These are phyloP conservation scores for Caenorhabditis sp. DNA, from an alignment of 2,888 invertebrate species.

Conservation along the genomic window DNA sequence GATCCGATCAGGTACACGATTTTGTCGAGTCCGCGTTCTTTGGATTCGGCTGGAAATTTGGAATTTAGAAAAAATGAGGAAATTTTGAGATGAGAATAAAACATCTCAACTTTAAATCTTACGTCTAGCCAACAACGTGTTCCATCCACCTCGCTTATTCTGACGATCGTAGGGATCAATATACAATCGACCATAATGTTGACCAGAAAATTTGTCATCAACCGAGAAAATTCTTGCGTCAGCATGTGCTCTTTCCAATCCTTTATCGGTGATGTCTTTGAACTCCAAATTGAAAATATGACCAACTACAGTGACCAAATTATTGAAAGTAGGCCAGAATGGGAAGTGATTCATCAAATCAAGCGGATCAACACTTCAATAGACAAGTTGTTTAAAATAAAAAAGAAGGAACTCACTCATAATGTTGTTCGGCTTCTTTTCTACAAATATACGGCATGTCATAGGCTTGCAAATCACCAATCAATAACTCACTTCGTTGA, in stretches of 20 bases:
- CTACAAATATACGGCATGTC: conserved; percentile 68
- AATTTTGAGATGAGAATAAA: background rate
- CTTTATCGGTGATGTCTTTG: conserved; percentile 60
- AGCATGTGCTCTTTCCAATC: conserved; percentile 61
- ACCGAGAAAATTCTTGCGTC: conserved; percentile 65
- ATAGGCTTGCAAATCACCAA: conserved; percentile 48
- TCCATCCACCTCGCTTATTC: conserved; percentile 64
- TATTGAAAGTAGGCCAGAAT: conserved; percentile 69
- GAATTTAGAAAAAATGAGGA: no score
- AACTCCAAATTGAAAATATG: conserved; percentile 64
- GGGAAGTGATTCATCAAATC: conserved; percentile 70
- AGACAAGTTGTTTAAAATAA: background rate
- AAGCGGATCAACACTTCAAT: conserved; percentile 60
- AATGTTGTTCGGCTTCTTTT: conserved; percentile 66
- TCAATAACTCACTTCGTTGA: conserved; percentile 54
- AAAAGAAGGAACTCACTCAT: conserved; percentile 49
- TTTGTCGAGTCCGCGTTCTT: conserved; percentile 63
- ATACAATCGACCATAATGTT: conserved; percentile 57
- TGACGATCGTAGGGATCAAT: conserved; percentile 67
- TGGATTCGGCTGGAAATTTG: conserved; percentile 57
- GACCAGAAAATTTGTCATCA: conserved; percentile 55
- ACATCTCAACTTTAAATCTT: conserved; percentile 13
- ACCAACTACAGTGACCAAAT: conserved; percentile 50
- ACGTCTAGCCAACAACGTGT: conserved; percentile 64
- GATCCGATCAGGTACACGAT: conserved; percentile 67